Evolutionary conservation across 1,140 invertebrate species (phyloP).

Genomic region (Drosophila mauritiana): DNA sequence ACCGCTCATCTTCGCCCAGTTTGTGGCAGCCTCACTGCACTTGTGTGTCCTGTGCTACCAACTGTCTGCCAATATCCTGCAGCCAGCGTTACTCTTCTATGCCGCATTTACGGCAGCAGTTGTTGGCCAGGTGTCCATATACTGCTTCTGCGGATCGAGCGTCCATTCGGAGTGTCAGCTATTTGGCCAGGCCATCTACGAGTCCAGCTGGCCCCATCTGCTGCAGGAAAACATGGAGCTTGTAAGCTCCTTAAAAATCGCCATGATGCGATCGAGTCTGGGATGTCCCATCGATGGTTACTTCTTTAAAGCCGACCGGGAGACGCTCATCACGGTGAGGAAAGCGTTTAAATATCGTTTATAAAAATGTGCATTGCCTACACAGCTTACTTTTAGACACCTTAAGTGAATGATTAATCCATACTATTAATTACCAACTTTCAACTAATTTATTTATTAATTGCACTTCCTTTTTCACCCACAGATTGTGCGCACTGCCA

Average conservation of each 20-base stretch:
- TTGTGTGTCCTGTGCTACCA: slow-evolving; percentile 53
- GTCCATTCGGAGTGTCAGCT: slow-evolving; percentile 25
- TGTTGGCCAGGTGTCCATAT: slow-evolving; percentile 43
- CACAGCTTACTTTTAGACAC: too few species aligned
- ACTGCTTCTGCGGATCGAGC: slow-evolving; percentile 50
- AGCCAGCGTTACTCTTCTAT: slow-evolving; percentile 43
- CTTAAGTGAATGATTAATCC: too few species aligned
- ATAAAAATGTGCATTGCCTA: too few species aligned
- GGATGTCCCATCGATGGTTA: slow-evolving; percentile 29
- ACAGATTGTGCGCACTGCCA: slow-evolving; percentile 46
- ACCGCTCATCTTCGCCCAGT: slow-evolving; percentile 47
- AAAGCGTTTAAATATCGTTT: too few species aligned
- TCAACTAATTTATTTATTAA: neutral
- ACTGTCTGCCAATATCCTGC: slow-evolving; percentile 38
- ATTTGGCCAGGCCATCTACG: slow-evolving; percentile 36
- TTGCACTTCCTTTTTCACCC: neutral
- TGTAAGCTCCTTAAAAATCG: slow-evolving; percentile 13
- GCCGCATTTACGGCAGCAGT: slow-evolving; percentile 47
- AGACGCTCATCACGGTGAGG: slow-evolving; percentile 35
- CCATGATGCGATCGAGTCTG: slow-evolving; percentile 32
- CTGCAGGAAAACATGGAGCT: slow-evolving; percentile 1
- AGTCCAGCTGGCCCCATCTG: slow-evolving; percentile 27
- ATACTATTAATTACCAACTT: too few species aligned
- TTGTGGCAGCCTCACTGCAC: slow-evolving; percentile 46
- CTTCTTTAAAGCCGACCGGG: slow-evolving; percentile 48